Conservation (phyloP, 2,797 vertebrate species). For the Xiphorhynchus erythropygius region DNA sequence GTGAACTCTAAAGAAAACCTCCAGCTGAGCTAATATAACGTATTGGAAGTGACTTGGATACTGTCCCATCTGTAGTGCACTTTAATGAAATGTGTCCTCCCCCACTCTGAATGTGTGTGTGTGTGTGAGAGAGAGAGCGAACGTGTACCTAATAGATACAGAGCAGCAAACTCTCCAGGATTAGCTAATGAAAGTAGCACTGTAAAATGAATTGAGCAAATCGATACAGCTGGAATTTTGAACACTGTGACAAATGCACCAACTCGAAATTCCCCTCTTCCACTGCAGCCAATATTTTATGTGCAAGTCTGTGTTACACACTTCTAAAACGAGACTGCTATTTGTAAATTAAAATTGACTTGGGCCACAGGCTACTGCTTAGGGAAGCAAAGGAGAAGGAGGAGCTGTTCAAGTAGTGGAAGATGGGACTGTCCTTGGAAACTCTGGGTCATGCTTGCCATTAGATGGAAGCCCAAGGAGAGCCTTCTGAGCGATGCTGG, state of each 20-base stretch:
- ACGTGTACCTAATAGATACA: background rate
- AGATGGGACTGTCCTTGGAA: background rate
- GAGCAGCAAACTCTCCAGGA: constrained; percentile 5
- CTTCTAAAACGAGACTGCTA: background rate
- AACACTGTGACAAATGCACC: constrained; percentile 18
- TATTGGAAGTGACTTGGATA: constrained; percentile 33
- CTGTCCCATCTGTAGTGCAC: background rate
- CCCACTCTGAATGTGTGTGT: background rate
- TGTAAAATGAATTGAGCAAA: constrained; percentile 52
- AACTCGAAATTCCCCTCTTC: background rate
- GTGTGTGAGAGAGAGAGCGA: background rate
- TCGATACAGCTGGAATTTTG: constrained; percentile 31
- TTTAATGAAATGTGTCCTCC: constrained; percentile 36
- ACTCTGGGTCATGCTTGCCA: background rate
- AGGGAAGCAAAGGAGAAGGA: background rate
- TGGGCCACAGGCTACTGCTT: background rate
- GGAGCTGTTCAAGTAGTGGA: background rate
- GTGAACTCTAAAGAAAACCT: constrained; percentile 38
- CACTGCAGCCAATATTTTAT: background rate
- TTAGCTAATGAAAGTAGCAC: constrained; percentile 42
- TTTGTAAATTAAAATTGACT: constrained; percentile 52
- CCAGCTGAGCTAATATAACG: background rate
- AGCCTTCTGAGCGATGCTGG: background rate
- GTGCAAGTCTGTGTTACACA: background rate
- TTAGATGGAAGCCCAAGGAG: background rate